These are phyloP conservation scores for Coregonus ussuriensis DNA, from an alignment of 2,797 vertebrate species.

Conservation along the genomic window DNA sequence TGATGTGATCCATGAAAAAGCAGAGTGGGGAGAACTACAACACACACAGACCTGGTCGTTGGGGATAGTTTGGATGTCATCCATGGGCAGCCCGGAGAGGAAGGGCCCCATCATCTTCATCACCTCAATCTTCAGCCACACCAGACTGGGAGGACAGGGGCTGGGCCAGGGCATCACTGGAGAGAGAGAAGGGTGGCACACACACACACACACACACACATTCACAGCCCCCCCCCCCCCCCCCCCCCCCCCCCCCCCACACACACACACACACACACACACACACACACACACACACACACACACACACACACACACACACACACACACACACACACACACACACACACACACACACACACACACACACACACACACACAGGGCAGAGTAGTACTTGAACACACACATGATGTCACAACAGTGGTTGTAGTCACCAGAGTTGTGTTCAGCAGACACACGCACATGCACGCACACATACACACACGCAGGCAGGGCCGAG, in stretches of 20 bases:
- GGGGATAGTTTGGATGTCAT: constrained; percentile 53
- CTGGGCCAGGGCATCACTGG: background rate
- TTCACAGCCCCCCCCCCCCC: no score
- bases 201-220: background rate
- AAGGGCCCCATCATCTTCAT: constrained; percentile 67
- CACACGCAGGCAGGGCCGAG: background rate
- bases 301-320: background rate
- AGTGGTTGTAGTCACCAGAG: no score
- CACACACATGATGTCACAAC: background rate
- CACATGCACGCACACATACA: no score
- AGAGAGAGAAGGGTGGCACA: background rate
- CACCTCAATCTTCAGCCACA: constrained; percentile 53
- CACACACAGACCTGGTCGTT: constrained; percentile 56
- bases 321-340: background rate
- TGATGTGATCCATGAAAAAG: background rate
- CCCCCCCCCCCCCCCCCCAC: no score
- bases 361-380: background rate
- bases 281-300: background rate
- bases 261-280: background rate
- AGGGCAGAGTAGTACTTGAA: background rate
- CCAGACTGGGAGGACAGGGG: constrained; percentile 28
- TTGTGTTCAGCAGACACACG: no score
- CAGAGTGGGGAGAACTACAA: background rate
- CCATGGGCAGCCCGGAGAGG: constrained; percentile 42
- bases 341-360: background rate